A percentile compares a stretch with the other conserved stretches of the same genome.
These are phyloP conservation scores for Mandrillus leucophaeus DNA, from an alignment of 2,113 vertebrate species.

Conservation along the genomic window DNA sequence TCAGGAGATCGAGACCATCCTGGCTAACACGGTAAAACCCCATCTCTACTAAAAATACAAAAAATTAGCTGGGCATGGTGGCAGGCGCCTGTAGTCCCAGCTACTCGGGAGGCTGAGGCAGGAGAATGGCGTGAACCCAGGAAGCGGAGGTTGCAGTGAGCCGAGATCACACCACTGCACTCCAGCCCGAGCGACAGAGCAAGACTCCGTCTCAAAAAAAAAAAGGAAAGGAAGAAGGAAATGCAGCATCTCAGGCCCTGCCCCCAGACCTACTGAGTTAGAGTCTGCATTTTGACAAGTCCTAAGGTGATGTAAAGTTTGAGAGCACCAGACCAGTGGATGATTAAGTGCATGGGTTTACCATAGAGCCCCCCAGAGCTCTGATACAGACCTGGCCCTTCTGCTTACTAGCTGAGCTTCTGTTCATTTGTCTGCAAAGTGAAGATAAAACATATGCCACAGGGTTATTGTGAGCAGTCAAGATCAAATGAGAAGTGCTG, in stretches of 20 bases:
- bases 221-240: no score
- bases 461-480: neutral
- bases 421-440: neutral
- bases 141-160: neutral
- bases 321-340: neutral
- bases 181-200: neutral
- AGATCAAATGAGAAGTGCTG: accelerated
- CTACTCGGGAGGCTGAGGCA: neutral
- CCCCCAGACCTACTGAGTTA: no score
- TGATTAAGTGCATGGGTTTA: no score
- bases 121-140: neutral
- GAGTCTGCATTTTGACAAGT: neutral
- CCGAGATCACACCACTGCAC: neutral
- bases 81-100: neutral
- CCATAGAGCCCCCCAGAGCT: neutral
- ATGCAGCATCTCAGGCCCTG: neutral
- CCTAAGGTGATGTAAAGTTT: neutral
- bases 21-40: no score
- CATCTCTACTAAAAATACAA: no score
- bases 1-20: no score
- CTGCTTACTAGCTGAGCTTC: neutral
- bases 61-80: neutral
- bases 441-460: accelerated
- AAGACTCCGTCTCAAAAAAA: neutral
- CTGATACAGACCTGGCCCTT: neutral